Base-by-base conservation (phyloP, 2,888 invertebrate genomes). In the Cepaea hortensis region DNA sequence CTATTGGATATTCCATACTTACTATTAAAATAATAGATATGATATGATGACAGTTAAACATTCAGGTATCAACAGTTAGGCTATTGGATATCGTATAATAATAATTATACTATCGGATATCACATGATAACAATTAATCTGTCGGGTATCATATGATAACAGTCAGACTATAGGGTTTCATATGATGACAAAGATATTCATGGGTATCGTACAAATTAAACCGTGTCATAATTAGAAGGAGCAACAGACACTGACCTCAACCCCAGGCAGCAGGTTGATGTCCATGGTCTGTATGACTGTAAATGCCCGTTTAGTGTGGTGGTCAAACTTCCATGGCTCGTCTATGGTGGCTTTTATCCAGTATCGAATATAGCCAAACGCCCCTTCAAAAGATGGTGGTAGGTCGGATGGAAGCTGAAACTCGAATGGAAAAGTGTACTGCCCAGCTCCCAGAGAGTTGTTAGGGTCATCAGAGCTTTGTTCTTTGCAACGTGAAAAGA, bases 201-300 rank as follows among this genome's bases (percentile, higher is more conserved):
- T 35, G 35, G 35, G 35, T 35, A 35, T 35, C 35, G 35, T 35
- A 35, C 35, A 35, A 35, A 35, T 35, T 35, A 35, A 35, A 35
- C 35, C 35, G 35, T 35, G 35, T 35, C 1, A 35, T 35, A 35
- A 35, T 35, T 35, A 35, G 35, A 0, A 35, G 35, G 1, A 35
- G 0, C 35, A 1, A 35, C 35, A 1, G 35, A 35, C 55, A 20
- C 90, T 88, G 87, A 92, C 92, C 73, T 88, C 65, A n/a, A 91
- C 91, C 50, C 89, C 90, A 4, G 92, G 92, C 70, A 92, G 90
- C 62, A 87, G 83, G 95, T 98, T 98, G 90, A 98, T 95, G 94
- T 98, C 98, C 90, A 97, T 95, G 11, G 96, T 96, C 85, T 97
- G 96, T 86, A 97, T 96, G 13, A 98, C 96, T 83, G 97, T 97